A percentile compares a stretch with the other conserved stretches of the same genome.
Evolutionary conservation across 2,113 vertebrate species (phyloP).

Genomic region (Pterocles gutturalis): DNA sequence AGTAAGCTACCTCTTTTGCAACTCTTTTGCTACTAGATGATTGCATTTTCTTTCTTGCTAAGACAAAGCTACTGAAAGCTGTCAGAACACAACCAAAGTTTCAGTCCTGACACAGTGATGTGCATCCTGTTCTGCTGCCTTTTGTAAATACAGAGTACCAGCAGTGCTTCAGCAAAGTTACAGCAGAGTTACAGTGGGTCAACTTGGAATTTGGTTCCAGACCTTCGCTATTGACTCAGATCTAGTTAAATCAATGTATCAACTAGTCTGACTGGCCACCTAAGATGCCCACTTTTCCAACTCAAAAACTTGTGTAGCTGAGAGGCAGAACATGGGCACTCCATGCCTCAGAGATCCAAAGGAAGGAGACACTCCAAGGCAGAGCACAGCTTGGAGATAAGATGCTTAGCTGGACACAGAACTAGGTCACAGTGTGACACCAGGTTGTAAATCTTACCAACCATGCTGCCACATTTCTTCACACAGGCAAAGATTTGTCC

Average conservation of each 20-base stretch:
- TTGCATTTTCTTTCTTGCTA: background rate
- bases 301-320: background rate
- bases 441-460: background rate
- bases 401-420: background rate
- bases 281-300: background rate
- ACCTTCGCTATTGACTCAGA: background rate
- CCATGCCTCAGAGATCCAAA: background rate
- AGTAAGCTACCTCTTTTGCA: background rate
- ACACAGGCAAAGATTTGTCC: background rate
- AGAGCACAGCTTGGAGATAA: background rate
- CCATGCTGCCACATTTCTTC: background rate
- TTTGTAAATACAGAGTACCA: background rate
- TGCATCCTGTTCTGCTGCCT: background rate
- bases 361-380: background rate
- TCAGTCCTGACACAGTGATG: background rate
- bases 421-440: background rate
- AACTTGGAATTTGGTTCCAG: background rate
- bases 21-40: background rate
- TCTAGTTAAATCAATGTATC: background rate
- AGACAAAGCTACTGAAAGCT: background rate
- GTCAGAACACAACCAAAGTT: background rate
- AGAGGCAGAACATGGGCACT: background rate
- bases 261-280: background rate
- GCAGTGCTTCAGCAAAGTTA: background rate
- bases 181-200: background rate